Evolutionary conservation across 2,113 vertebrate genomes (phyloP), one percentile per base, ranked within the genome.

Genomic region (Talpa occidentalis): DNA sequence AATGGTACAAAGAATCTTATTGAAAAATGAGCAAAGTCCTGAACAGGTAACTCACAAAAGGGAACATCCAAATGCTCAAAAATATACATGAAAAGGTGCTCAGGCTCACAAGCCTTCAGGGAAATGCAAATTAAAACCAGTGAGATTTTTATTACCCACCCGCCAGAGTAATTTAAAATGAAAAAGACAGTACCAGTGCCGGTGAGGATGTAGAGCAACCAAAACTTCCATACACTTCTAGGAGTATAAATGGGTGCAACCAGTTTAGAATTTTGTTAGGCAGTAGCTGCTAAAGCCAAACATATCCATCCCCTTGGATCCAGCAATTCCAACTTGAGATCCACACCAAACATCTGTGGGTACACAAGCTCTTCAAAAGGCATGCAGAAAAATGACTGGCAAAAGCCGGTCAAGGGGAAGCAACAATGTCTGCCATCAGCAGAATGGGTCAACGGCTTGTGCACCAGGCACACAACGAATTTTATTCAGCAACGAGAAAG

Each of bases 401-500:
- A 70, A 56, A 11, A 59, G 66, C 47, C 12, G 26, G 26, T 78
- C 64, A 88, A 78, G 15, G 66, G 24, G 59, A 90, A 91, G 85
- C 35, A 84, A 93, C 40, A 93, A 89, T 64, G 22, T 59, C 42
- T 15, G 69, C 73, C 49, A 76, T 86, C 84, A 90, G 79, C 44
- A 85, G 28, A 82, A 91, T 28, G 14, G 42, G 76, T 83, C 35
- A 67, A 79, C 6, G 83, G 83, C 95, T 54, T 37, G 24, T 52
- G 78, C 24, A 42, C 40, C 35, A 66, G 19, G 9, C n/a, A 30
- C 32, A 73, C 47, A 35, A 40, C 21, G 12, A 60, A 84, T 77
- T 93, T 76, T 79, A 90, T 77, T 88, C 54, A 92, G 69, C 67
- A 77, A 81, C 44, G 32, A 93, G n/a, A 92, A 93, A 66, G 54